These are phyloP conservation scores for Pocillopora grandis DNA, from an alignment of 92 coral and sea anemone genomes.

Conservation along the genomic window DNA sequence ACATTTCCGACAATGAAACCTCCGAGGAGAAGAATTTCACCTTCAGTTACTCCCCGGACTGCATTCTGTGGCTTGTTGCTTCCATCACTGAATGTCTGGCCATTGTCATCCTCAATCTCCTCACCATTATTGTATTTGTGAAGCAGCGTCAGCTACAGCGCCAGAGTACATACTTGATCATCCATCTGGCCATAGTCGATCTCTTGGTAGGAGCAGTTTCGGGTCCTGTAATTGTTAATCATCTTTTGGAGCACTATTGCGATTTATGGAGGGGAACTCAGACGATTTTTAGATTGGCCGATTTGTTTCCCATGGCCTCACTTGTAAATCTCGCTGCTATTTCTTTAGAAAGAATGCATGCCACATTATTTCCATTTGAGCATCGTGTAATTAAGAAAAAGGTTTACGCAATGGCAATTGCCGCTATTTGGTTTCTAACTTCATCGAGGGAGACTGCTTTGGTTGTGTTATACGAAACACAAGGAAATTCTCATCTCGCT, in stretches of 20 bases:
- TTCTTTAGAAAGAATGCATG: constrained; percentile 1
- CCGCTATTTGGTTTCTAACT: not conserved
- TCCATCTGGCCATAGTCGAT: constrained; percentile 1
- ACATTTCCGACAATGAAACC: not conserved
- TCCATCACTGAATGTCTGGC: not conserved
- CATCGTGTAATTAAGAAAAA: not conserved
- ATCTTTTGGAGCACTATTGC: too few relatives aligned
- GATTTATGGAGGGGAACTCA: not conserved
- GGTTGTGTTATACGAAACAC: not conserved
- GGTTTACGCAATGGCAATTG: not conserved
- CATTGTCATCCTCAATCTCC: not conserved
- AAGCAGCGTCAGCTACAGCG: not conserved
- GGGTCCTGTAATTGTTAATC: not conserved
- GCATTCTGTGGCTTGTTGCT: not conserved
- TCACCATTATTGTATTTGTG: not conserved
- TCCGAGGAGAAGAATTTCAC: too few relatives aligned
- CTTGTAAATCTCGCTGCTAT: constrained; percentile 6
- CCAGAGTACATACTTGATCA: not conserved
- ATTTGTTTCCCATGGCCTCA: not conserved
- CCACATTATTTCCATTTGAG: not conserved
- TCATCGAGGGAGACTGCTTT: not conserved
- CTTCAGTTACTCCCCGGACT: not conserved
- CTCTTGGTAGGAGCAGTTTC: not conserved
- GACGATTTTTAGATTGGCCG: not conserved
- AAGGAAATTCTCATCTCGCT: not conserved